phyloP scores from a whole-genome alignment of 2,797 vertebrate species.

The Benthosema pterotum region DNA sequence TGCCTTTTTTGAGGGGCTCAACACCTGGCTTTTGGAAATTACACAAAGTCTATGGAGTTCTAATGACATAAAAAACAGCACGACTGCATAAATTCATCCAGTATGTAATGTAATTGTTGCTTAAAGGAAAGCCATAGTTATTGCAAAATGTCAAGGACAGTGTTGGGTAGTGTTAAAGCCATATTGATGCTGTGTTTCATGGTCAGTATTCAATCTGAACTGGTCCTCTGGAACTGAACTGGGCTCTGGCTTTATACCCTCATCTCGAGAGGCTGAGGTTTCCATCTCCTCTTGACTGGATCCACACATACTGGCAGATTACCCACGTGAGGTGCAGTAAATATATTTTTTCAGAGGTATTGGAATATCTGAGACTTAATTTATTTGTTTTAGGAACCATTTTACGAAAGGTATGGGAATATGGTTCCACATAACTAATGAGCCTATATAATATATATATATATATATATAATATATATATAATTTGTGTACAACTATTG shows the following conservation, averaged over 20 bases:
- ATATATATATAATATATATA: no score
- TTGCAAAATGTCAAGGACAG: slow-evolving; percentile 13
- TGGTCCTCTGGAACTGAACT: no score
- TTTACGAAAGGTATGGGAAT: neutral
- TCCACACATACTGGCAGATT: slow-evolving; percentile 25
- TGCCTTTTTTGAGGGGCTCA: no score
- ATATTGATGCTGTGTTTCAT: slow-evolving; percentile 24
- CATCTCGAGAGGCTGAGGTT: slow-evolving; percentile 35
- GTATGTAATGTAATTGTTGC: neutral
- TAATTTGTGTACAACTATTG: slow-evolving; percentile 1
- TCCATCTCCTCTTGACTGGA: slow-evolving; percentile 21
- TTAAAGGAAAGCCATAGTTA: neutral
- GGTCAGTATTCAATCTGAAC: slow-evolving; percentile 5
- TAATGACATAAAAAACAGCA: no score
- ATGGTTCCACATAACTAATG: neutral
- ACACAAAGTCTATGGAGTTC: no score
- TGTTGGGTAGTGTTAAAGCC: slow-evolving; percentile 24
- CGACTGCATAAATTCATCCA: neutral
- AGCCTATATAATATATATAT: no score
- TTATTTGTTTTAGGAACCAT: neutral
- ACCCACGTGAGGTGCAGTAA: slow-evolving; percentile 14
- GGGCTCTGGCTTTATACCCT: slow-evolving; percentile 11
- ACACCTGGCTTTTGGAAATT: no score
- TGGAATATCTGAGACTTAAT: neutral
- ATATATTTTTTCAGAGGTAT: neutral